phyloP scores from a whole-genome alignment of 2,888 invertebrate species.

The Cerceris ruficornis region DNA sequence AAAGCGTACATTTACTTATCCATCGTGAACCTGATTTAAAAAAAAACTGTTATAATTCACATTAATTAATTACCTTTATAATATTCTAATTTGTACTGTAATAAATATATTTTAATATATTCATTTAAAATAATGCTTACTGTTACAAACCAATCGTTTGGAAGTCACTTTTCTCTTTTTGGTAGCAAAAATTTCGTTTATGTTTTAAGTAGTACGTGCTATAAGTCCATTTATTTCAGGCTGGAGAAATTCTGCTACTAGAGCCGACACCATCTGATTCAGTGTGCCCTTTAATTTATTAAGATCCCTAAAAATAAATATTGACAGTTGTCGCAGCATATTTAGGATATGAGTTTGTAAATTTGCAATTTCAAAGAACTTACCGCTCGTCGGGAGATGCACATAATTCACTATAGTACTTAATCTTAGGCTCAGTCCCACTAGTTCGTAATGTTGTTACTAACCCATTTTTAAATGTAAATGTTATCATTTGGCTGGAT shows the following conservation, averaged over 20 bases:
- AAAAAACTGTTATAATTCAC: no score
- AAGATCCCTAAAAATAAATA: slow-evolving; percentile 84
- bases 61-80: no score
- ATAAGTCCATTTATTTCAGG: slow-evolving; percentile 88
- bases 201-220: slow-evolving; percentile 74
- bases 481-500: slow-evolving; percentile 95
- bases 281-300: slow-evolving; percentile 85
- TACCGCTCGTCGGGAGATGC: slow-evolving; percentile 86
- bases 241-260: slow-evolving; percentile 91
- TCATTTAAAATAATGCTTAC: no score
- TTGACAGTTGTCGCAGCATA: background rate
- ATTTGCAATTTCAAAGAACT: slow-evolving; percentile 69
- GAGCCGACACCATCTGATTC: slow-evolving; percentile 88
- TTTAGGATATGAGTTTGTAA: background rate
- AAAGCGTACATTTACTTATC: no score
- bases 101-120: background rate
- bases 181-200: slow-evolving; percentile 15
- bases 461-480: slow-evolving; percentile 93
- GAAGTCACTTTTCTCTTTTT: background rate
- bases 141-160: no score
- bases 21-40: no score
- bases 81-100: no score
- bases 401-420: slow-evolving; percentile 97
- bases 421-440: slow-evolving; percentile 99
- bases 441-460: slow-evolving; percentile 95